A percentile compares a stretch with the other conserved stretches of the same genome.
These are phyloP conservation scores for Parthenolecanium corni DNA, from an alignment of 2,888 invertebrate species.

Conservation along the genomic window DNA sequence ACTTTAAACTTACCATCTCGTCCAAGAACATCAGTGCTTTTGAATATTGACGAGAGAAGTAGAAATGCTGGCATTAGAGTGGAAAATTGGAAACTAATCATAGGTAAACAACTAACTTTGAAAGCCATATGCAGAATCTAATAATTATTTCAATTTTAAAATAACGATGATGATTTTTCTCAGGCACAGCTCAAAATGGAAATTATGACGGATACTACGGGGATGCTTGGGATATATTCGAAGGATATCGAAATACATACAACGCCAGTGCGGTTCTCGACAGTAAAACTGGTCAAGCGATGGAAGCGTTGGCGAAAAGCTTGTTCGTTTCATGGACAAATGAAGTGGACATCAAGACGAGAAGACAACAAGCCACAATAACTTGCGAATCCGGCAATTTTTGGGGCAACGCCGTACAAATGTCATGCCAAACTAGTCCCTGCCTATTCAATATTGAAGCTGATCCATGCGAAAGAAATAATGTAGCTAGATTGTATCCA, in stretches of 20 bases:
- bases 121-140: no score
- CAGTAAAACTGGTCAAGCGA: slow-evolving; percentile 39
- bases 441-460: slow-evolving; percentile 62
- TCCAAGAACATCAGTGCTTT: slow-evolving; percentile 50
- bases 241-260: slow-evolving; percentile 37
- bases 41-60: slow-evolving; percentile 56
- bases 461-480: slow-evolving; percentile 69
- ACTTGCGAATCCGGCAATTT: slow-evolving; percentile 29
- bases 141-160: no score
- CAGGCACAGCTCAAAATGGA: slow-evolving; percentile 36
- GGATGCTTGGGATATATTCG: slow-evolving; percentile 34
- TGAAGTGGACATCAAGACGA: slow-evolving; percentile 38
- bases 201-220: slow-evolving; percentile 42
- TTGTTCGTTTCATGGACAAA: slow-evolving; percentile 36
- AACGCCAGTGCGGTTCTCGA: slow-evolving; percentile 40
- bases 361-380: slow-evolving; percentile 40
- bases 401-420: neutral
- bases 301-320: slow-evolving; percentile 33
- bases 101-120: slow-evolving; percentile 39
- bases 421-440: slow-evolving; percentile 32
- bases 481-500: slow-evolving; percentile 43
- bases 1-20: slow-evolving; percentile 43
- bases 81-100: slow-evolving; percentile 44
- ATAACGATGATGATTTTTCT: no score
- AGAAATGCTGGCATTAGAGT: slow-evolving; percentile 40